phyloP scores from a whole-genome alignment of 2,113 vertebrate genomes.

The Vulpes ferrilata region DNA sequence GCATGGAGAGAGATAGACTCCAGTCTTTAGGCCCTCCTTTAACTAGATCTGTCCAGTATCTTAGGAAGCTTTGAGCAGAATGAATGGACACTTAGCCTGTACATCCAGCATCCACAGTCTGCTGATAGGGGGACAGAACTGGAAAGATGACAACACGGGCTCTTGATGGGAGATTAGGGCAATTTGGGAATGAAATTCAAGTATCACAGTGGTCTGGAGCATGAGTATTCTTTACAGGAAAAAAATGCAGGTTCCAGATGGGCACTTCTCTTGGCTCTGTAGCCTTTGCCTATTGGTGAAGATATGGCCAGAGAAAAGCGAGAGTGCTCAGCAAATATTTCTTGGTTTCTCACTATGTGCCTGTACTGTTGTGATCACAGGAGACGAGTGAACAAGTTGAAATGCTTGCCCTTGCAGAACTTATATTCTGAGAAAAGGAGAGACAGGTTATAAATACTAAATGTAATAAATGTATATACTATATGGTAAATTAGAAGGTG shows the following conservation, averaged over 20 bases:
- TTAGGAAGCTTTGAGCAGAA: background rate
- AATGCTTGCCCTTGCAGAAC: background rate
- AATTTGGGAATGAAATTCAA: background rate
- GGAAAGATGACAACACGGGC: background rate
- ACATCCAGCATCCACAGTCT: background rate
- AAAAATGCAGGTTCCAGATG: background rate
- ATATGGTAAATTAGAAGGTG: background rate
- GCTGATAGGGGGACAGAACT: accelerated
- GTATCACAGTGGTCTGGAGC: background rate
- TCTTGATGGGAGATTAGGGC: background rate
- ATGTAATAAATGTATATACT: background rate
- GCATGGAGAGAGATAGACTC: background rate
- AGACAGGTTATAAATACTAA: background rate
- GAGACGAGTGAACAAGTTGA: background rate
- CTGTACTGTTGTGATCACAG: background rate
- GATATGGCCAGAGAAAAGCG: background rate
- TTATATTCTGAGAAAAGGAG: background rate
- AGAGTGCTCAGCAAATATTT: background rate
- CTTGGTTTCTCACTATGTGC: background rate
- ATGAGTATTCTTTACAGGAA: background rate
- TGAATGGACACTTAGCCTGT: background rate
- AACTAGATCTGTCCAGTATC: background rate
- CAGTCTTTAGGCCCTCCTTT: background rate
- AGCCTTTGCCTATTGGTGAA: background rate
- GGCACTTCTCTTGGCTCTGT: background rate